A percentile compares a stretch with the other conserved stretches of the same genome.
Evolutionary conservation across 2,888 invertebrate species (phyloP).

Genomic region (Galerucella nymphaeae): DNA sequence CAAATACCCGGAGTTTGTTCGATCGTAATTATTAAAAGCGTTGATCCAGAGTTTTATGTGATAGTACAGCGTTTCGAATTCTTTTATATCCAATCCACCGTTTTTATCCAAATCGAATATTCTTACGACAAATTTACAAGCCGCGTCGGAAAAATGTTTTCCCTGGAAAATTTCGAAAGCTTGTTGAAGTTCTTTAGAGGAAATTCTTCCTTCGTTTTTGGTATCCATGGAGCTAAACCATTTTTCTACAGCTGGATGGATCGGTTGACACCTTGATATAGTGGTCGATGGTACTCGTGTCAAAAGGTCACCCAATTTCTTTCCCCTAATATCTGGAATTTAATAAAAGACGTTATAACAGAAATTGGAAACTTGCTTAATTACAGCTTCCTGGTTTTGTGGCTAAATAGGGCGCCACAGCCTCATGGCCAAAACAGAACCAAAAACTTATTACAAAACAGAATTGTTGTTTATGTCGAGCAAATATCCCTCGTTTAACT

Average conservation of each 20-base stretch:
- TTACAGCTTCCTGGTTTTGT: no score
- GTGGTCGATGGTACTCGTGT: background rate
- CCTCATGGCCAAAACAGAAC: no score
- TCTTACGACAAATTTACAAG: conserved; percentile 61
- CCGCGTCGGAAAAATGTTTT: conserved; percentile 57
- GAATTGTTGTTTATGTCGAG: no score
- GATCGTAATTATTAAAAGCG: conserved; percentile 59
- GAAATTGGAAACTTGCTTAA: no score
- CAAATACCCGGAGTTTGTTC: conserved; percentile 55
- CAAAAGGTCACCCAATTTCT: background rate
- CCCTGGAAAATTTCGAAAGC: conserved; percentile 60
- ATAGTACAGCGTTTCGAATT: conserved; percentile 60
- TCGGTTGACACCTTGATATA: background rate
- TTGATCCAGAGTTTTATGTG: conserved; percentile 60
- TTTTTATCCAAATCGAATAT: conserved; percentile 60
- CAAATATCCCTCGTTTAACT: no score
- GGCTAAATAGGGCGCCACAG: no score
- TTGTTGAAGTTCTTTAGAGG: conserved; percentile 58
- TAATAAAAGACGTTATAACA: background rate
- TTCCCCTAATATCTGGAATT: background rate
- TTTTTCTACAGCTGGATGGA: conserved; percentile 57
- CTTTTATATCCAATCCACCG: conserved; percentile 59
- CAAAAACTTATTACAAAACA: no score
- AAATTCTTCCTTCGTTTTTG: conserved; percentile 55
- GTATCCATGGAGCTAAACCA: conserved; percentile 56